Conservation (phyloP, 1,140 invertebrate genomes). For the Ruditapes philippinarum region DNA sequence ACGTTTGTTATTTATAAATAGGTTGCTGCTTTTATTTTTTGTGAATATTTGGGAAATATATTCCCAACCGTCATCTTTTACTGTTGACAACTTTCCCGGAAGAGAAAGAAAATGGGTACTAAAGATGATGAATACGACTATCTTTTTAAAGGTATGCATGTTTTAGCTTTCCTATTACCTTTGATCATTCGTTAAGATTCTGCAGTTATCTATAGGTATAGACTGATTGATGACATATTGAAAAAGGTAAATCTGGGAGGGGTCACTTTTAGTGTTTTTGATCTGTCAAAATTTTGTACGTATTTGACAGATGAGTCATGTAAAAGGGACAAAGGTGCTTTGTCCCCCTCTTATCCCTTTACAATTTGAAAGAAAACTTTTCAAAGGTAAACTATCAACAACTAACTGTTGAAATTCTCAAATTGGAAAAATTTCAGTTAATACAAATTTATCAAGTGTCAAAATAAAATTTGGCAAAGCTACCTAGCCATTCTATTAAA, state of each 20-base stretch:
- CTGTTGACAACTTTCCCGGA: conserved; percentile 73
- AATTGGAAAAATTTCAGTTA: no score
- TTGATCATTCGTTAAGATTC: no score
- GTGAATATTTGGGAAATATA: background rate
- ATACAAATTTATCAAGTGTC: no score
- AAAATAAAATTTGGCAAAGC: no score
- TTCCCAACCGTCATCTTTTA: conserved; percentile 33
- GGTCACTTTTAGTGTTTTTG: conserved; percentile 8
- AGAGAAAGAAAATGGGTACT: conserved; percentile 86
- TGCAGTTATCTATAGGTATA: no score
- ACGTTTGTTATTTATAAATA: background rate
- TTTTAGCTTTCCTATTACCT: background rate
- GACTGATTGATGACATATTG: no score
- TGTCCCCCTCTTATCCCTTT: no score
- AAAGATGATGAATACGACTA: conserved; percentile 99
- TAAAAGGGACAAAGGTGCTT: background rate
- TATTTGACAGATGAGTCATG: conserved; percentile 37
- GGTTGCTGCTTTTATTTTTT: background rate
- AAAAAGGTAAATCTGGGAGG: background rate
- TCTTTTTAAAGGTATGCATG: conserved; percentile 98
- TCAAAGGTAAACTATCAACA: no score
- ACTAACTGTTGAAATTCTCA: no score
- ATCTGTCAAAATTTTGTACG: background rate
- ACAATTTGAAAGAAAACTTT: no score
- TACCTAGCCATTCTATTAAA: no score